Evolutionary conservation across 2,888 invertebrate genomes (phyloP), one percentile per base, ranked within the genome.

Genomic region (Callyntrura sp.): DNA sequence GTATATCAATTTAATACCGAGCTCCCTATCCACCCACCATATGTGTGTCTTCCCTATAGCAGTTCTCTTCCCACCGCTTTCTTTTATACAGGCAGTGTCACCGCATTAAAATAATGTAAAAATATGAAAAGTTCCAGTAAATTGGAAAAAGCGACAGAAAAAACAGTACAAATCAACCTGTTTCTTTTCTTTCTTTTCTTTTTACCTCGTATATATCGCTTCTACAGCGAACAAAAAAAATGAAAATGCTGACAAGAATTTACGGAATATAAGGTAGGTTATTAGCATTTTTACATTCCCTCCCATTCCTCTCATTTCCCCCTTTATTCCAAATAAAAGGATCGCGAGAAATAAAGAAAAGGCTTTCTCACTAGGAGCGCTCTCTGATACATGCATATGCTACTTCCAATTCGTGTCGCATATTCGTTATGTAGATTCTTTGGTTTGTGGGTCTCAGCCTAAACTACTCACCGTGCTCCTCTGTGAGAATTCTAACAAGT

Each of bases 401-500:
- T 70, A 43, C 45, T 70, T 43, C 28, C 12, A 25, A 65, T 73
- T 45, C 48, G 8, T 51, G 12, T 23, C 45, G 62, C 81, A 62
- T 43, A 35, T 79, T 57, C 48, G 28, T 76, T 78, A 57, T 78
- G 83, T 89, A 68, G 89, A 89, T 89, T 85, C 78, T 89, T 65
- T n/a, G 84, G 57, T 82, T 82, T 79, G 35, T 68, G 35, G 25
- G 14, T 43, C 28, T 45, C 11, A 78, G n/a, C 35, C 79, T 62
- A 35, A 35, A 35, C 35, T 35, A 4, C 35, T 35, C 35, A 20
- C 73, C 28, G 14, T 68, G n/a, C n/a, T 81, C 48, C 73, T 62
- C 65, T 82, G 76, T 91, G 91, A 91, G 91, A 91, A 91, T 89
- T 85, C 86, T 86, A 91, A 91, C 91, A 91, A 91, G 91, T 91